Evolutionary conservation across 2,113 vertebrate genomes (phyloP).

Genomic region (Xiphias gladius): DNA sequence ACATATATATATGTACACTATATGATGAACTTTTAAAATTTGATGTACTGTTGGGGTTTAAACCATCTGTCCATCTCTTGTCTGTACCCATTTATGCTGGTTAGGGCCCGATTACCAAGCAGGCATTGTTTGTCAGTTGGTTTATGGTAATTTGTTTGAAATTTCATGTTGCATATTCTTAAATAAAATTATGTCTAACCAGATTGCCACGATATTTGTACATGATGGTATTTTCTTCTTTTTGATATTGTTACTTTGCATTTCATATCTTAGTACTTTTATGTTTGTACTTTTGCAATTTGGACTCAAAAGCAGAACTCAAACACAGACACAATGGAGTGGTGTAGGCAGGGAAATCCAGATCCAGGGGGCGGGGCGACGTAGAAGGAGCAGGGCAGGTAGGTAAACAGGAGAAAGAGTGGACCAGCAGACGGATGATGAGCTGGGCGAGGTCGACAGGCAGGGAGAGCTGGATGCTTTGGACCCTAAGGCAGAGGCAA

Average conservation of each 20-base stretch:
- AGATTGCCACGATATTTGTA: background rate
- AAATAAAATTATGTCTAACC: background rate
- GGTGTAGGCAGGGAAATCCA: too few species aligned
- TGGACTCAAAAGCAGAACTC: too few species aligned
- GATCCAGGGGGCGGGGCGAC: too few species aligned
- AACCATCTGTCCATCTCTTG: background rate
- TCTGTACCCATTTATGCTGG: background rate
- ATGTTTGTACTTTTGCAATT: too few species aligned
- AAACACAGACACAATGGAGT: too few species aligned
- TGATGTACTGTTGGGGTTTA: background rate
- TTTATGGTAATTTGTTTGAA: background rate
- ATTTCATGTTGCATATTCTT: background rate
- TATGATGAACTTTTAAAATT: background rate
- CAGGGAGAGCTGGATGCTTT: too few species aligned
- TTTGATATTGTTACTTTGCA: background rate
- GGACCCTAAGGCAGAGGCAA: too few species aligned
- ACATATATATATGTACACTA: background rate
- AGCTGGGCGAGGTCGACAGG: too few species aligned
- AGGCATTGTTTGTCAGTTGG: background rate
- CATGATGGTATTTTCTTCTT: background rate
- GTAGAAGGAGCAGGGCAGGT: too few species aligned
- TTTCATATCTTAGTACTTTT: background rate
- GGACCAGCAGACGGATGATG: too few species aligned
- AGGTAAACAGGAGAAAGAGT: too few species aligned
- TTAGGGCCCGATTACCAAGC: background rate